Evolutionary conservation across 1,140 invertebrate genomes (phyloP).

Genomic region (Ooceraea biroi): DNA sequence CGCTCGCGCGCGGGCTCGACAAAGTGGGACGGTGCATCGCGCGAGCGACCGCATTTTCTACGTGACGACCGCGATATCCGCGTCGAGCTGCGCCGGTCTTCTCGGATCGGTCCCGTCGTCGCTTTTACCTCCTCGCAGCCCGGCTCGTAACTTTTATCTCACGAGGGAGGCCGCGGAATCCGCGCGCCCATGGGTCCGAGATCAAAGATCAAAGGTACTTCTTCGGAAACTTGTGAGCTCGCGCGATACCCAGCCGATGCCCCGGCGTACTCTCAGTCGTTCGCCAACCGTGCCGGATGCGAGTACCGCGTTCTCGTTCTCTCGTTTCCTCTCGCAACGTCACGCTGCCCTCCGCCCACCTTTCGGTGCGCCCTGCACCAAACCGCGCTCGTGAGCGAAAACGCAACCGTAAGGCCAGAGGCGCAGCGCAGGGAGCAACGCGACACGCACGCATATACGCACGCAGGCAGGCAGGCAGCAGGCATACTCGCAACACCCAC

Average conservation of each 20-base stretch:
- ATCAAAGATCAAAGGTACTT: constrained; percentile 76
- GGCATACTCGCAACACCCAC: constrained; percentile 13
- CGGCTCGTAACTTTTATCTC: constrained; percentile 18
- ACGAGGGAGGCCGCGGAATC: constrained; percentile 2
- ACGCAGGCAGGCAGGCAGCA: neutral
- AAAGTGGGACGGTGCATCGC: neutral
- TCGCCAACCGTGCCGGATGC: constrained; percentile 53
- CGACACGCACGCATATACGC: neutral
- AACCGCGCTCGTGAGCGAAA: neutral
- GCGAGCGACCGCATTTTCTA: neutral
- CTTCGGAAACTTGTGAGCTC: neutral
- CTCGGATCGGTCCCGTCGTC: constrained; percentile 3
- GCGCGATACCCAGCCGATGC: constrained; percentile 9
- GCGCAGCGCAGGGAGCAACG: neutral
- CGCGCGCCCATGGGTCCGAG: constrained; percentile 29
- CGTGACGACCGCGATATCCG: neutral
- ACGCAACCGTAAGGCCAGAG: neutral
- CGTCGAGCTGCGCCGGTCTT: constrained; percentile 22
- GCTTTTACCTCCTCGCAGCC: constrained; percentile 2
- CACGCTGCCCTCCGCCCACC: neutral
- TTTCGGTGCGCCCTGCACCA: constrained; percentile 1
- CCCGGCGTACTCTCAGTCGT: constrained; percentile 68
- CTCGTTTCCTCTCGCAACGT: constrained; percentile 13
- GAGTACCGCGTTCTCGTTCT: constrained; percentile 38
- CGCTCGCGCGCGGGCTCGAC: too few species aligned